Evolutionary conservation across 2,113 vertebrate genomes (phyloP).

Genomic region (Brienomyrus longianalis): DNA sequence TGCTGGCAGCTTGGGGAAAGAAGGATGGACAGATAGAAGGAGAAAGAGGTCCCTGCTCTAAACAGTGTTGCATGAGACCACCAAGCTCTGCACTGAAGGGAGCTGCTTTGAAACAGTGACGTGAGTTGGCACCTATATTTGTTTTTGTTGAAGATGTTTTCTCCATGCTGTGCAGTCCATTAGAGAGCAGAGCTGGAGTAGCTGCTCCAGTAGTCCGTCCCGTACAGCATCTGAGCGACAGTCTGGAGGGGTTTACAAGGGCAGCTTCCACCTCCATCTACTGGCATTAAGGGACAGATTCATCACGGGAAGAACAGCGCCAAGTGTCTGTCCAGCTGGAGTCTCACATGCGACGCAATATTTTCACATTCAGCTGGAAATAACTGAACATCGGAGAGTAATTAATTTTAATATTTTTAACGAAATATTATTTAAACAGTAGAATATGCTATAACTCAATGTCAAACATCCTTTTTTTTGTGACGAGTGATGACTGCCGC

Average conservation of each 20-base stretch:
- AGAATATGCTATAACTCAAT: neutral
- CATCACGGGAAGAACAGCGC: neutral
- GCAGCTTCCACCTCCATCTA: neutral
- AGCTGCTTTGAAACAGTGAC: neutral
- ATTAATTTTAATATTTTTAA: neutral
- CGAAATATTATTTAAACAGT: neutral
- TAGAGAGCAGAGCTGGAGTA: neutral
- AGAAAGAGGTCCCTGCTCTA: neutral
- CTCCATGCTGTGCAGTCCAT: neutral
- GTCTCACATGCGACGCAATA: neutral
- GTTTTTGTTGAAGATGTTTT: neutral
- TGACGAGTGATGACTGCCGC: neutral
- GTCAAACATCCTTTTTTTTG: neutral
- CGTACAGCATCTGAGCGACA: neutral
- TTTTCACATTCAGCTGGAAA: neutral
- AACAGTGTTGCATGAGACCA: neutral
- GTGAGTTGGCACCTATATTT: neutral
- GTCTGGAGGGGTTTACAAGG: neutral
- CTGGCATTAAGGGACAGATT: neutral
- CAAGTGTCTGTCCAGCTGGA: neutral
- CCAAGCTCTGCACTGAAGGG: neutral
- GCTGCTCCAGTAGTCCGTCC: neutral
- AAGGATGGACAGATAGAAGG: neutral
- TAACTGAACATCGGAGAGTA: neutral
- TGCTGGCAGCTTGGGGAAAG: neutral